A percentile compares a stretch with the other conserved stretches of the same genome.
Evolutionary conservation across 2,113 vertebrate species (phyloP).

Genomic region (Pseudorhombus dupliciocellatus): DNA sequence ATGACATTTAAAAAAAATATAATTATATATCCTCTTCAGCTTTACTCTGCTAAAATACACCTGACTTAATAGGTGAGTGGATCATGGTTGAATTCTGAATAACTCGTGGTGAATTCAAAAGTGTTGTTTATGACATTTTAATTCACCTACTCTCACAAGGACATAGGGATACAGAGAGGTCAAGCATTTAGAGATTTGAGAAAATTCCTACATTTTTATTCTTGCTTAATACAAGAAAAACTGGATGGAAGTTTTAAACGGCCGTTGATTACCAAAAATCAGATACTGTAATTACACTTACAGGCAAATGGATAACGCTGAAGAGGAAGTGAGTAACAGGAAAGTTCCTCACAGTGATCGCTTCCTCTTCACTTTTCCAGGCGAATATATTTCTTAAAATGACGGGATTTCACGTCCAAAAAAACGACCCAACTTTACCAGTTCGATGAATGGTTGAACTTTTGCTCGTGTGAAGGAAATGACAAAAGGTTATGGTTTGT

Average conservation of each 20-base stretch:
- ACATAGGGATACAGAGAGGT: background rate
- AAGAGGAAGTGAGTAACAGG: conserved; percentile 52
- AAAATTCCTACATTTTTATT: background rate
- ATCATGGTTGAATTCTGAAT: too few species aligned
- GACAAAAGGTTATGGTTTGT: conserved; percentile 36
- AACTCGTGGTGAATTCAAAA: background rate
- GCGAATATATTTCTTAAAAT: background rate
- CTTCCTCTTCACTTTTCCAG: conserved; percentile 48
- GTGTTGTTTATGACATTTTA: background rate
- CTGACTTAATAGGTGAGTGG: too few species aligned
- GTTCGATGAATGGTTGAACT: conserved; percentile 42
- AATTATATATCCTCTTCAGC: too few species aligned
- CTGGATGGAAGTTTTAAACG: background rate
- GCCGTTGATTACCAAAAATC: background rate
- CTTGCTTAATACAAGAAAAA: background rate
- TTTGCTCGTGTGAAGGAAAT: conserved; percentile 20
- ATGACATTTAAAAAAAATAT: background rate
- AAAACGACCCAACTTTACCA: conserved; percentile 22
- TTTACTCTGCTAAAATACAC: too few species aligned
- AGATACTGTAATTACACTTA: background rate
- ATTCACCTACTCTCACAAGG: background rate
- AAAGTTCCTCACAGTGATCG: conserved; percentile 1
- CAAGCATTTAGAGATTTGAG: background rate
- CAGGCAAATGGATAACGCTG: conserved; percentile 6
- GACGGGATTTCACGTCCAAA: conserved; percentile 42